Percentiles rank a stretch among this genome's conserved stretches.
Conservation (phyloP, 2,888 invertebrate species). For the Cylindroiulus punctatus region DNA sequence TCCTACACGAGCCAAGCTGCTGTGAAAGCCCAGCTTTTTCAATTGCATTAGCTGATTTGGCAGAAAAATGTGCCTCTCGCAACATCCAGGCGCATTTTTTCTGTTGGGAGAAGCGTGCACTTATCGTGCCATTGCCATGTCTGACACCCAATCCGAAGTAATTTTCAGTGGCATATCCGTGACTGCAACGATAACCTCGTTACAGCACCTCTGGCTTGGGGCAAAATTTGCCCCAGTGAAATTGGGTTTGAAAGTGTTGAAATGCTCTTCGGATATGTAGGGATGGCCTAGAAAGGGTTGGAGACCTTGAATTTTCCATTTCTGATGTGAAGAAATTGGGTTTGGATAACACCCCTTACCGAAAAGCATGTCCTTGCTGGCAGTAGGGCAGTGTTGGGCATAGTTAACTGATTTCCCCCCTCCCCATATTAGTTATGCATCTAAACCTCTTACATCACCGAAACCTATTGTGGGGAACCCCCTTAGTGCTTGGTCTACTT, state of each 20-base stretch:
- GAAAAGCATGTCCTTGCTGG: too few species aligned
- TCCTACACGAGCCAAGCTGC: not conserved
- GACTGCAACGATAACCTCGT: not conserved
- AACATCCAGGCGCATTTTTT: constrained; percentile 1
- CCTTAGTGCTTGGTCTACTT: too few species aligned
- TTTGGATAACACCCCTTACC: too few species aligned
- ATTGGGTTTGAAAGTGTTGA: not conserved
- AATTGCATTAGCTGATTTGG: constrained; percentile 28
- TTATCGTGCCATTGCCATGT: not conserved
- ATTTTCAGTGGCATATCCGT: not conserved
- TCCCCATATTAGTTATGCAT: too few species aligned
- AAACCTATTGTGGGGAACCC: too few species aligned
- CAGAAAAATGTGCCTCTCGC: not conserved
- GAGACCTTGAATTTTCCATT: not conserved
- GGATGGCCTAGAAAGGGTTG: not conserved
- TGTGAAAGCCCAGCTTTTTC: not conserved
- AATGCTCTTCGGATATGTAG: not conserved
- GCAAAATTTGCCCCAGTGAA: not conserved
- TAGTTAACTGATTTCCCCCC: too few species aligned
- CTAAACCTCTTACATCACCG: too few species aligned
- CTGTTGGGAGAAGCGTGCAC: not conserved
- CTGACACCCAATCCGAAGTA: not conserved
- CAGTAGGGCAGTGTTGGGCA: too few species aligned
- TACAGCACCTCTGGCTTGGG: not conserved
- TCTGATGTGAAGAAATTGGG: too few species aligned